Base-by-base conservation (phyloP, 2,888 invertebrate genomes). In the Phengaris arion region DNA sequence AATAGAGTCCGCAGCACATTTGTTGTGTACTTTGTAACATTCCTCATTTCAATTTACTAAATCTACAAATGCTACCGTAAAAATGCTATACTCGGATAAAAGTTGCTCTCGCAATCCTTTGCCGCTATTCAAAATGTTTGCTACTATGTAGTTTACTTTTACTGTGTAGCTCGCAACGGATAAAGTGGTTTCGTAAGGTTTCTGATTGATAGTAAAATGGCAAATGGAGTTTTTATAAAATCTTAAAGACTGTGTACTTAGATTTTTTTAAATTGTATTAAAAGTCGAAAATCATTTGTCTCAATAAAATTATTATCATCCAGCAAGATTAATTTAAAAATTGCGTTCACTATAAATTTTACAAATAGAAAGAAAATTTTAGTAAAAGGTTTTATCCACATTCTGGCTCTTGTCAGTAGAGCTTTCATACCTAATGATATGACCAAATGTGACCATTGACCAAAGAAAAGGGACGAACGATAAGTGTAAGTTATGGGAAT, bases 11-110 rank as follows among this genome's bases (percentile, higher is more conserved):
- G 22, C 48, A n/a, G 35, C 7, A 72, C 52, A 35, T 54, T 72
- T 52, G 52, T 72, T 72, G 52, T 72, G 72, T 72, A 72, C 72
- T 72, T 54, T 72, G 52, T 52, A 72, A 72, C 72, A 72, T 72
- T 72, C 22, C 72, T 72, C 72, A 72, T 72, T 72, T 72, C 72
- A 72, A 72, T 72, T 72, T 72, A 72, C 22, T 72, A 72, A 72
- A 72, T 70, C 54, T 72, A 72, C 52, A 52, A 72, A 72, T 45
- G 72, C 54, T 72, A 72, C 72, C 72, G 72, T 72, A 72, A 72
- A 72, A 72, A 72, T 72, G 72, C 72, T 72, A 54, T 13, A 72
- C 72, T 72, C 72, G 72, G 35, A 51, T 70, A 22, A 72, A 72
- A 72, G 72, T 72, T 72, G 51, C 22, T 72, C 72, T 72, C 54